Conservation (phyloP, 2,888 invertebrate genomes). For the Neoitamus cyanurus region DNA sequence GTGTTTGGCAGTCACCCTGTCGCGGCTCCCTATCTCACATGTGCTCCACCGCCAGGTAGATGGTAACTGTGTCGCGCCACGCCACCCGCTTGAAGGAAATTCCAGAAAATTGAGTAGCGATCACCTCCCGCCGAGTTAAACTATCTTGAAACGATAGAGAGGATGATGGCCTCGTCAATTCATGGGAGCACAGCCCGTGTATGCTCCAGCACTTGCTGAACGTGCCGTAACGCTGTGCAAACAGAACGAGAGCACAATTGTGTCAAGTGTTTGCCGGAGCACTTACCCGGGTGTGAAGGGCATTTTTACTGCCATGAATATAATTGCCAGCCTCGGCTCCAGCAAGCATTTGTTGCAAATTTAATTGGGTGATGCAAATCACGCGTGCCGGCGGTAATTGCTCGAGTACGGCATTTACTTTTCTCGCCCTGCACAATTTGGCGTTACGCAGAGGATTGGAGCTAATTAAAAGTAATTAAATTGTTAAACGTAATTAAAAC, state of each 20-base stretch:
- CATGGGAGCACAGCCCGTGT: background rate
- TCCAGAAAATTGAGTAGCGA: background rate
- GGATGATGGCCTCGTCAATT: background rate
- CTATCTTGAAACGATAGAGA: background rate
- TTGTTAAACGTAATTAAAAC: background rate
- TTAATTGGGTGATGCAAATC: slow-evolving; percentile 1
- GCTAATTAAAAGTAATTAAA: slow-evolving; percentile 33
- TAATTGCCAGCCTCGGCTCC: background rate
- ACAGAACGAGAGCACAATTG: background rate
- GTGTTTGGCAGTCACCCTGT: background rate
- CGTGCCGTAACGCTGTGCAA: background rate
- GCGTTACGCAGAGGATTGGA: background rate
- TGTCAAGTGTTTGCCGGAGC: background rate
- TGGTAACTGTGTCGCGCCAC: background rate
- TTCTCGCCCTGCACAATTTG: background rate
- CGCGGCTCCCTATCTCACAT: background rate
- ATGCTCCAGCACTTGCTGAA: background rate
- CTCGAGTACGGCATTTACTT: background rate
- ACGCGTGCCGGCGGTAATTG: background rate
- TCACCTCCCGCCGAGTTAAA: background rate
- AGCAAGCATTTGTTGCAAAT: slow-evolving; percentile 5
- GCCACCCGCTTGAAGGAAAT: background rate
- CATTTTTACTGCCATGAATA: background rate
- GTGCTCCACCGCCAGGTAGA: background rate
- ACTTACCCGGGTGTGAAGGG: background rate